These are phyloP conservation scores for Odobenus rosmarus DNA, from an alignment of 2,113 vertebrate genomes.

Conservation along the genomic window DNA sequence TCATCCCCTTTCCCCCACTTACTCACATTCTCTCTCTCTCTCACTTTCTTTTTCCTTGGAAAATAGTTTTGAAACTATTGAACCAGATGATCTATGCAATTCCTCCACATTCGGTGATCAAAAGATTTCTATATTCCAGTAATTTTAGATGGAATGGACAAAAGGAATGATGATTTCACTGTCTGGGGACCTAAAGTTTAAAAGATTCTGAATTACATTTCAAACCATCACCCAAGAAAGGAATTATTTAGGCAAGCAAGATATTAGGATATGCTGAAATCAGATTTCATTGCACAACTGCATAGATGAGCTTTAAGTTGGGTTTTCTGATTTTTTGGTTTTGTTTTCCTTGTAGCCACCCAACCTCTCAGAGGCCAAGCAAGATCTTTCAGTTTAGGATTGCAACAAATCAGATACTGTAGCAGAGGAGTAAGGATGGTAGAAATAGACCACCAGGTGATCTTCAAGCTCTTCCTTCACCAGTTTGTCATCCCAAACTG, in stretches of 20 bases:
- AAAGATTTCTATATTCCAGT: background rate
- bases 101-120: constrained; percentile 5
- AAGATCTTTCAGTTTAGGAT: background rate
- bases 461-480: background rate
- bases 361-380: background rate
- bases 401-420: background rate
- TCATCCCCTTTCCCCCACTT: background rate
- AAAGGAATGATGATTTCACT: background rate
- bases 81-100: background rate
- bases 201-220: constrained; percentile 35
- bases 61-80: background rate
- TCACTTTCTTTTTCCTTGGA: background rate
- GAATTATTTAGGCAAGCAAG: background rate
- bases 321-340: background rate
- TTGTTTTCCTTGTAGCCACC: background rate
- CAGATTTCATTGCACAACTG: constrained; percentile 3
- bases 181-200: background rate
- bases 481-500: background rate
- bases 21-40: background rate
- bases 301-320: constrained; percentile 27
- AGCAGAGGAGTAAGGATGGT: background rate
- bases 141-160: background rate
- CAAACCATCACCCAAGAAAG: background rate
- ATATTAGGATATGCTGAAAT: constrained; percentile 22
- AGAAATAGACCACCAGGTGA: background rate